phyloP scores from a whole-genome alignment of 2,113 vertebrate genomes.

The Coreoperca whiteheadi region DNA sequence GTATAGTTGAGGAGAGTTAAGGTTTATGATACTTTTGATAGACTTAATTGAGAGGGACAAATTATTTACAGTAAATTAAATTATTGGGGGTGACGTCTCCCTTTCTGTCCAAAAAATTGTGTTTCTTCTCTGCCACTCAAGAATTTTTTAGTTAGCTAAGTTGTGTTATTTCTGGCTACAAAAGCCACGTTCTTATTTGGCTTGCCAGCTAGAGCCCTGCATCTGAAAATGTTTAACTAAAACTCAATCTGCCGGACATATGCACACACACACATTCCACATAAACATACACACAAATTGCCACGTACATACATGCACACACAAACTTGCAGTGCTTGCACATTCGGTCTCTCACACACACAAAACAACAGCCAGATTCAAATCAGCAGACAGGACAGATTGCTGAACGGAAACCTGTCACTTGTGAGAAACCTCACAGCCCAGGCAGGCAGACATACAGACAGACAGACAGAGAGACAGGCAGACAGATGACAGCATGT shows the following conservation, averaged over 20 bases:
- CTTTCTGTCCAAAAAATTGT: slow-evolving; percentile 23
- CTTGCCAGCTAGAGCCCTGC: slow-evolving; percentile 47
- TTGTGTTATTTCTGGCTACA: slow-evolving; percentile 60
- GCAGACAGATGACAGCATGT: slow-evolving; percentile 51
- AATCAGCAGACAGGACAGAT: slow-evolving; percentile 69
- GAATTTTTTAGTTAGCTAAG: slow-evolving; percentile 18
- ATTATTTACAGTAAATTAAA: slow-evolving; percentile 46
- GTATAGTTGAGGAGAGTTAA: not conserved
- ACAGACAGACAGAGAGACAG: slow-evolving; percentile 35
- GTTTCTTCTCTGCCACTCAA: slow-evolving; percentile 20
- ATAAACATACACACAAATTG: slow-evolving; percentile 32
- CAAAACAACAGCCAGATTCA: slow-evolving; percentile 54
- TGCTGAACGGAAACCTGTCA: slow-evolving; percentile 71
- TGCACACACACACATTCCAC: slow-evolving; percentile 17
- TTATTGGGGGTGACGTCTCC: slow-evolving; percentile 38
- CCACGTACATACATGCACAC: slow-evolving; percentile 17
- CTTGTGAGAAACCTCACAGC: slow-evolving; percentile 56
- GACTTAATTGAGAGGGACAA: slow-evolving; percentile 42
- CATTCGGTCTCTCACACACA: slow-evolving; percentile 50
- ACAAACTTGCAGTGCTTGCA: slow-evolving; percentile 58
- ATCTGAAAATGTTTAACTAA: slow-evolving; percentile 71
- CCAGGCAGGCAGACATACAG: slow-evolving; percentile 41
- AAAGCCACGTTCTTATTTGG: slow-evolving; percentile 53
- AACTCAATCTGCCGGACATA: slow-evolving; percentile 67
- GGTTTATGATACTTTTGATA: slow-evolving; percentile 35